A percentile compares a stretch with the other conserved stretches of the same genome.
phyloP scores from a whole-genome alignment of 2,797 vertebrate species.

The Cossypha dichroa region DNA sequence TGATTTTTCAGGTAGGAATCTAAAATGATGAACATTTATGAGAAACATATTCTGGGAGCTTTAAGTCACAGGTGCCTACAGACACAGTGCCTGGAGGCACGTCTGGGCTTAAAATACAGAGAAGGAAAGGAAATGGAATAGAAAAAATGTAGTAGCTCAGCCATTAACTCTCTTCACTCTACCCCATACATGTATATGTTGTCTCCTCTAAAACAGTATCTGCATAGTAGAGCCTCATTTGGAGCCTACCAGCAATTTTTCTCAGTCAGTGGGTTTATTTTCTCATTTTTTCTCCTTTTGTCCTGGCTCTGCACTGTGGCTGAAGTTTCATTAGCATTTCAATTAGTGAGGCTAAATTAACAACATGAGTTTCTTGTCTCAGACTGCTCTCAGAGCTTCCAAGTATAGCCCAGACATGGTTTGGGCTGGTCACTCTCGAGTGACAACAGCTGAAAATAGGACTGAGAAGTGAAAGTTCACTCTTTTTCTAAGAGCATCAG shows the following conservation, averaged over 20 bases:
- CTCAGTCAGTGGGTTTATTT: background rate
- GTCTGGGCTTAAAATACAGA: background rate
- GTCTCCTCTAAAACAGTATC: background rate
- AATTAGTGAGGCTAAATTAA: background rate
- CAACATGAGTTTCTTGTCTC: background rate
- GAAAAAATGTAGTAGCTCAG: background rate
- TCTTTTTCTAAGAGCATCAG: background rate
- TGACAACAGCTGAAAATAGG: background rate
- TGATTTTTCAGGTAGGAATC: background rate
- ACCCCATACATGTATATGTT: rapidly evolving
- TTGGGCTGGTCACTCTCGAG: background rate
- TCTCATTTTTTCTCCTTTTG: background rate
- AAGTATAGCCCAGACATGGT: background rate
- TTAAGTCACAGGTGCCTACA: background rate
- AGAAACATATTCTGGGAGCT: background rate
- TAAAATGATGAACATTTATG: background rate
- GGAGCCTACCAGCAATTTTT: background rate
- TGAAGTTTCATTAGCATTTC: background rate
- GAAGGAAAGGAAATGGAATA: background rate
- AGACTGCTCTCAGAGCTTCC: background rate
- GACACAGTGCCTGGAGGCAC: background rate
- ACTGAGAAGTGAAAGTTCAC: background rate
- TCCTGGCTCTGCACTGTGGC: background rate
- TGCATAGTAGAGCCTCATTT: background rate
- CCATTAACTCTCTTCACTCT: background rate